Evolutionary conservation across 1,140 invertebrate genomes (phyloP), one percentile per base, ranked within the genome.

Genomic region (Drosophila bocqueti): DNA sequence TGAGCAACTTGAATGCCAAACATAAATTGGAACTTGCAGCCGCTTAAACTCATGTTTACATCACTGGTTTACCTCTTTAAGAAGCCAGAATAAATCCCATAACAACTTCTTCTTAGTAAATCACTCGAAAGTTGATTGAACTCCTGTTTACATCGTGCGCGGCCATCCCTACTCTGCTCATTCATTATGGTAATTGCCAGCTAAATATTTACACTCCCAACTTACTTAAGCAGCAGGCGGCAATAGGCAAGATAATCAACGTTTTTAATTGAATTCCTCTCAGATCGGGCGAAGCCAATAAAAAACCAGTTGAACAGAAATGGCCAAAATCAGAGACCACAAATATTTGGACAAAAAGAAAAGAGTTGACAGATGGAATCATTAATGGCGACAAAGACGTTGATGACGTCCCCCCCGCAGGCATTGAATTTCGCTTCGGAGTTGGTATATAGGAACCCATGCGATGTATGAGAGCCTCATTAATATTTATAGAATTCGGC

Each of bases 281-380:
- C 46, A 43, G 45, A 36, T 49, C 29, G 16, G 11, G 40, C 59
- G 21, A 16, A 26, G 52, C 60, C 18, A 74, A 62, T 38, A 60
- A 46, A 45, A 69, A 77, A 74, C 75, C 57, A 50, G 74, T 77
- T 62, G 21, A 57, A 24, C 42, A 29, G 3, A 11, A 34, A 11
- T 31, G 31, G 31, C 31, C 31, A 31, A 31, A 31, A 31, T 31
- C 7, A 31, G 31, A 8, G n/a, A 31, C 16, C 7, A 6, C 46
- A 16, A 50, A 71, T 55, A 55, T 55, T 55, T 24, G 0, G 6
- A 36, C 38, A 31, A 71, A 31, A 62, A 36, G 18, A 13, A 46
- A 58, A 63, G 72, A 81, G 71, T 79, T 90, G 85, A 91, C 85
- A 85, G 76, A 84, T 90, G 60, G 83, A 62, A 80, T 77, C 76